phyloP scores from a whole-genome alignment of 2,113 vertebrate species.

The Motacilla alba region DNA sequence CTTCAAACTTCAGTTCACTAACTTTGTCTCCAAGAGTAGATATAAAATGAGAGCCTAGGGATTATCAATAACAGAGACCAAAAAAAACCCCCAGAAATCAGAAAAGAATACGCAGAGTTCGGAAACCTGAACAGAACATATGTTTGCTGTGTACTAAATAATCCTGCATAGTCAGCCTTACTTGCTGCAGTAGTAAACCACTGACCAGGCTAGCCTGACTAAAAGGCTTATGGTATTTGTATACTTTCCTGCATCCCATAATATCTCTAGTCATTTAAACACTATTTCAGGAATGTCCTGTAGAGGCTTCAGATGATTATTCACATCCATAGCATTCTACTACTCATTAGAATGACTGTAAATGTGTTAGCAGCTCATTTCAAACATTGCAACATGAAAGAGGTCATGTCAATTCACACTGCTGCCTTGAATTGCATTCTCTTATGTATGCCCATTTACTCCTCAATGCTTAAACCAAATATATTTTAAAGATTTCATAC shows the following conservation, averaged over 20 bases:
- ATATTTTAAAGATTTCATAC: slow-evolving; percentile 18
- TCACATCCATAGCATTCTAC: slow-evolving; percentile 40
- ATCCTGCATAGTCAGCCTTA: neutral
- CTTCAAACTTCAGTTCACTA: neutral
- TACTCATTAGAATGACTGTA: neutral
- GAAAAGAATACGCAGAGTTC: neutral
- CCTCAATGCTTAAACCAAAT: slow-evolving; percentile 24
- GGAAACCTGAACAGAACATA: neutral
- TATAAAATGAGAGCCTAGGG: neutral
- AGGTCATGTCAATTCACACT: neutral
- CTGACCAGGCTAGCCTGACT: neutral
- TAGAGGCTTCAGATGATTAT: slow-evolving; percentile 41
- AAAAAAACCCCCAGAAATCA: neutral
- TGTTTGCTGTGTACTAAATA: neutral
- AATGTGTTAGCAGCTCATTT: neutral
- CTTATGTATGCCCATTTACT: neutral
- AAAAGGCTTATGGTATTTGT: neutral
- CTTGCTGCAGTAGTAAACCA: neutral
- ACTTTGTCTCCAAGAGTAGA: neutral
- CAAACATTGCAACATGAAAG: neutral
- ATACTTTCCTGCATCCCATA: slow-evolving; percentile 15
- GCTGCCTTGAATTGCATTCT: neutral
- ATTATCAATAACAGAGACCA: neutral
- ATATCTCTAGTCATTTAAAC: slow-evolving; percentile 63
- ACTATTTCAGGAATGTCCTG: slow-evolving; percentile 71